Evolutionary conservation across 2,797 vertebrate species (phyloP), one percentile per base, ranked within the genome.

Genomic region (Micrastur ruficollis): DNA sequence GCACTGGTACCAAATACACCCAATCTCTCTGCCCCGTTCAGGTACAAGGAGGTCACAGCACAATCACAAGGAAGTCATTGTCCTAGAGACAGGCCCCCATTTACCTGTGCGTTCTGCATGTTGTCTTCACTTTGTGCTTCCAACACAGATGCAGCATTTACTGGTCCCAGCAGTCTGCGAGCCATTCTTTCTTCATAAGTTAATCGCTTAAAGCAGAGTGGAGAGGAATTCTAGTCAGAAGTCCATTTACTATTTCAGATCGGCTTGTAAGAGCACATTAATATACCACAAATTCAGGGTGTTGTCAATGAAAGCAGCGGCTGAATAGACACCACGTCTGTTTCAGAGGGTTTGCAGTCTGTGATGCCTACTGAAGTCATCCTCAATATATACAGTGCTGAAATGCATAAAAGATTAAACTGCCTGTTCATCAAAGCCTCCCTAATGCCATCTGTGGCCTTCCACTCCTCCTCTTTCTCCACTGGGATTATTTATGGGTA

Each of bases 181-280:
- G 99, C 99, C 99, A 99, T 99, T 62, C 98, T 98, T 91, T 99
- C 99, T 93, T 99, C 99, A 68, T 99, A 99, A 26, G 99, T 99
- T 94, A 99, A 93, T 93, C 99, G 98, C 99, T 99, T 97, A 86
- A 91, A 95, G 94, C 44, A 81, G 70, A 91, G 83, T 0, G 5
- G 52, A 85, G 50, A 80, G 86, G 20, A 92, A 19, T 55, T 80
- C 74, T n/a, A 13, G 65, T 96, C 63, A 87, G 23, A 93, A 95
- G 49, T 65, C 80, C 75, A 74, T 72, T 38, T 36, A 36, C 25
- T 81, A 14, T 31, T 82, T 93, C 85, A 90, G 62, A 76, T 66
- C 89, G 81, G 68, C 81, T 95, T 32, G 49, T 62, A 55, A 82
- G 53, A 65, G 62, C 40, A 47, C 66, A 10, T 59, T 32, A 52